Evolutionary conservation across 1,140 invertebrate genomes (phyloP).

Genomic region (Drosophila mojavensis): DNA sequence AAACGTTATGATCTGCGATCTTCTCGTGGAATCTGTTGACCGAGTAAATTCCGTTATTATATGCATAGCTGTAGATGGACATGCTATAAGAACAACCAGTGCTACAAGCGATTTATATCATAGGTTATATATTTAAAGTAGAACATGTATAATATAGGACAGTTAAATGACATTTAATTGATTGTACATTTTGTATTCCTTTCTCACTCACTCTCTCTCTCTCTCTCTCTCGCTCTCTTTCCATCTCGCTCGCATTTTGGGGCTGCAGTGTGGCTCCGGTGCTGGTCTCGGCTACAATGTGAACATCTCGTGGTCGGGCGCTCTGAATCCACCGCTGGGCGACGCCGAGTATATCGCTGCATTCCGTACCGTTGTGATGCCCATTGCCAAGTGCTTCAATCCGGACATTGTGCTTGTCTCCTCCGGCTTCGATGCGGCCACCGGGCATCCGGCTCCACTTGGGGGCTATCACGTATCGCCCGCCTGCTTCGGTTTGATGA

Average conservation of each 20-base stretch:
- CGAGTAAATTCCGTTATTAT: too few relatives aligned
- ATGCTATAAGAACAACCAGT: too few relatives aligned
- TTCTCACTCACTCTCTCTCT: slow-evolving; percentile 10
- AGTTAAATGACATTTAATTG: too few relatives aligned
- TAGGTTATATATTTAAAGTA: too few relatives aligned
- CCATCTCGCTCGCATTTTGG: slow-evolving; percentile 10
- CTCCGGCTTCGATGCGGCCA: slow-evolving; percentile 98
- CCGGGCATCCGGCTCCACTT: slow-evolving; percentile 95
- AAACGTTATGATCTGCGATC: too few relatives aligned
- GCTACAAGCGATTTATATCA: too few relatives aligned
- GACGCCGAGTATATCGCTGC: slow-evolving; percentile 99
- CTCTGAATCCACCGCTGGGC: slow-evolving; percentile 95
- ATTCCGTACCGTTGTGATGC: slow-evolving; percentile 96
- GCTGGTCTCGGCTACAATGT: slow-evolving; percentile 98
- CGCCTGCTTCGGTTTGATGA: slow-evolving; percentile 98
- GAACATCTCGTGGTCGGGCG: slow-evolving; percentile 98
- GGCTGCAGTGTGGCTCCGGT: slow-evolving; percentile 91
- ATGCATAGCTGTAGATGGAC: too few relatives aligned
- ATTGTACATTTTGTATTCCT: not conserved
- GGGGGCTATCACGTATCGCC: slow-evolving; percentile 97
- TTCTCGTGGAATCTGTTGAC: too few relatives aligned
- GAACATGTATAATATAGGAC: too few relatives aligned
- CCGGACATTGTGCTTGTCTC: slow-evolving; percentile 98
- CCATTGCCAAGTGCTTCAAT: slow-evolving; percentile 95
- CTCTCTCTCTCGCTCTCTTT: not conserved